Conservation (phyloP, 1,140 invertebrate genomes). For the Rhyzopertha dominica region DNA sequence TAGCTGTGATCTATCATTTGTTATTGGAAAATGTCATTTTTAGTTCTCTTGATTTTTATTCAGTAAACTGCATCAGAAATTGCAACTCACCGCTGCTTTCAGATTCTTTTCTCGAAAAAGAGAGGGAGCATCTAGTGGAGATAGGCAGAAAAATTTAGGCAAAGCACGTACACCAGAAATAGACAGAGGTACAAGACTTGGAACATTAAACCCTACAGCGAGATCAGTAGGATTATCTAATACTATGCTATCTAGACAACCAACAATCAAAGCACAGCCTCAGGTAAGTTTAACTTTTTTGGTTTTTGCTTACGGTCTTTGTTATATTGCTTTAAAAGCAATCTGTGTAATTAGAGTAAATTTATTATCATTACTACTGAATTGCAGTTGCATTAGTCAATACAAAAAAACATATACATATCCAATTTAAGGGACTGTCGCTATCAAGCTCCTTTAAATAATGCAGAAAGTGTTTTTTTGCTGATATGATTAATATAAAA, state of each 20-base stretch:
- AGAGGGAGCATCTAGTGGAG: constrained; percentile 59
- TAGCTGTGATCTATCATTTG: too few relatives aligned
- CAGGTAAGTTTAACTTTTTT: constrained; percentile 46
- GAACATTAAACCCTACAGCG: constrained; percentile 16
- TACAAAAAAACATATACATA: too few relatives aligned
- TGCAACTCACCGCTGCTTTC: constrained; percentile 9
- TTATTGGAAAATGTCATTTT: too few relatives aligned
- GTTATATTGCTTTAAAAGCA: constrained; percentile 13
- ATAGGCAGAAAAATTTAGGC: constrained; percentile 54
- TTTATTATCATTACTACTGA: too few relatives aligned
- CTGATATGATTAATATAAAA: too few relatives aligned
- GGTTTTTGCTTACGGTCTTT: constrained; percentile 28
- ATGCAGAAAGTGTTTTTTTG: too few relatives aligned
- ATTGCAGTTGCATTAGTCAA: too few relatives aligned
- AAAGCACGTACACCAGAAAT: constrained; percentile 70
- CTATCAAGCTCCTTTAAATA: too few relatives aligned
- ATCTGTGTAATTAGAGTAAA: too few relatives aligned
- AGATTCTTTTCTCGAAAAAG: constrained; percentile 79
- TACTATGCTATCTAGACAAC: constrained; percentile 42
- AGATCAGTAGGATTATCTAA: constrained; percentile 28
- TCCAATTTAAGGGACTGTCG: too few relatives aligned
- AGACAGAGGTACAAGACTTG: constrained; percentile 46
- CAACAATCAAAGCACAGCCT: constrained; percentile 55
- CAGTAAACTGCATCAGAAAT: too few relatives aligned
- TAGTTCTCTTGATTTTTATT: too few relatives aligned